phyloP scores from a whole-genome alignment of 2,113 vertebrate species.

The Leucoraja erinaceus region DNA sequence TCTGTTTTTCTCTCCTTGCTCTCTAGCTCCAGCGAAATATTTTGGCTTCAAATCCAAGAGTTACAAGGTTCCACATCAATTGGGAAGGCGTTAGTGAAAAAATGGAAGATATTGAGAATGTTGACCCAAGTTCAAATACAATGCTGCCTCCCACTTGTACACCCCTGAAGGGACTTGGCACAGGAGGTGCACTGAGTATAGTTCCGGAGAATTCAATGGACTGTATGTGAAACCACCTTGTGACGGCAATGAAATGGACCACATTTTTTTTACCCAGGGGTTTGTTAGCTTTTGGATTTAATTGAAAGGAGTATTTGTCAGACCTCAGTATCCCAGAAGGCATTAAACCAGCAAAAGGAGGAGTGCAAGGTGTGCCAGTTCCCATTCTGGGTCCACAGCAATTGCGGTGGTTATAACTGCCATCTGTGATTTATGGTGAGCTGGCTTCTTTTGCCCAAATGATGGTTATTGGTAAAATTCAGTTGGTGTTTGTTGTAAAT shows the following conservation, averaged over 20 bases:
- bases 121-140: slow-evolving; percentile 66
- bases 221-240: slow-evolving; percentile 54
- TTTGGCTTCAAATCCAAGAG: slow-evolving; percentile 78
- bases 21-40: slow-evolving; percentile 82
- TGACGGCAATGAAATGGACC: background rate
- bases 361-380: background rate
- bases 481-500: slow-evolving; percentile 35
- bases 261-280: slow-evolving; percentile 19
- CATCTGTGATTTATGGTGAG: background rate
- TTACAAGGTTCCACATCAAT: slow-evolving; percentile 87
- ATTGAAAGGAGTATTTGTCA: slow-evolving; percentile 17
- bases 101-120: slow-evolving; percentile 75
- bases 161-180: slow-evolving; percentile 57
- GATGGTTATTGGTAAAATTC: slow-evolving; percentile 24
- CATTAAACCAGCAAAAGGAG: background rate
- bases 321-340: background rate
- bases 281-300: slow-evolving; percentile 35
- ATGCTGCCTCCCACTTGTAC: slow-evolving; percentile 68
- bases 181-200: slow-evolving; percentile 59
- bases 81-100: slow-evolving; percentile 73
- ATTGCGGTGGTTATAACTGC: background rate
- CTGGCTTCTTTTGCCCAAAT: slow-evolving; percentile 23
- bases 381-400: background rate
- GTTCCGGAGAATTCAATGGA: slow-evolving; percentile 88
- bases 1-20: slow-evolving; percentile 30